Conservation (phyloP, 2,113 vertebrate species). For the Corvus moneduloides region DNA sequence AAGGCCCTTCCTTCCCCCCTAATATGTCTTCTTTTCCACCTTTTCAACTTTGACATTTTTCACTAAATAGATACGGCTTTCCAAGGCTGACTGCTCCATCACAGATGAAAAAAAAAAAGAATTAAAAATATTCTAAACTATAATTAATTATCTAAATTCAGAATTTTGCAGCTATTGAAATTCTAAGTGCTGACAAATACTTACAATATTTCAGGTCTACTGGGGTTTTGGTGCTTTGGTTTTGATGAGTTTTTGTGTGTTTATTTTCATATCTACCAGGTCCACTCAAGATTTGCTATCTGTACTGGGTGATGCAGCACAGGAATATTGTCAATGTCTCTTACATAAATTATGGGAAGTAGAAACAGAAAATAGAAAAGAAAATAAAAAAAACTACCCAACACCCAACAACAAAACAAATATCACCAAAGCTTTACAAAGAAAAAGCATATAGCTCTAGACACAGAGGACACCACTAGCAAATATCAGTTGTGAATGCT, state of each 20-base stretch:
- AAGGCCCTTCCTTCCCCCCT: fast-evolving
- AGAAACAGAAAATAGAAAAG: neutral
- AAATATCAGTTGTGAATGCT: neutral
- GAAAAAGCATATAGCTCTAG: neutral
- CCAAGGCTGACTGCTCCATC: neutral
- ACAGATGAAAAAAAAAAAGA: neutral
- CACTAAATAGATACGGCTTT: neutral
- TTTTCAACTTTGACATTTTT: neutral
- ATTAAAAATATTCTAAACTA: neutral
- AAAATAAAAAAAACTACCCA: too few relatives aligned
- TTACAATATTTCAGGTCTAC: neutral
- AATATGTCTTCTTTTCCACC: neutral
- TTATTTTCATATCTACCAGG: neutral
- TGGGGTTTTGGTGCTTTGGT: neutral
- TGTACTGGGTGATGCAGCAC: neutral
- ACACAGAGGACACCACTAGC: neutral
- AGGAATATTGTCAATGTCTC: neutral
- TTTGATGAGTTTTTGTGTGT: neutral
- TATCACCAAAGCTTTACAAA: neutral
- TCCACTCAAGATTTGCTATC: neutral
- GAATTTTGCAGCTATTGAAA: neutral
- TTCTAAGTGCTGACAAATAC: neutral
- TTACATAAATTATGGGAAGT: neutral
- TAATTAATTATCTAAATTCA: neutral
- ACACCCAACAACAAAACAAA: neutral